A percentile compares a stretch with the other conserved stretches of the same genome.
Conservation (phyloP, 2,113 vertebrate species). For the Okapia johnstoni region DNA sequence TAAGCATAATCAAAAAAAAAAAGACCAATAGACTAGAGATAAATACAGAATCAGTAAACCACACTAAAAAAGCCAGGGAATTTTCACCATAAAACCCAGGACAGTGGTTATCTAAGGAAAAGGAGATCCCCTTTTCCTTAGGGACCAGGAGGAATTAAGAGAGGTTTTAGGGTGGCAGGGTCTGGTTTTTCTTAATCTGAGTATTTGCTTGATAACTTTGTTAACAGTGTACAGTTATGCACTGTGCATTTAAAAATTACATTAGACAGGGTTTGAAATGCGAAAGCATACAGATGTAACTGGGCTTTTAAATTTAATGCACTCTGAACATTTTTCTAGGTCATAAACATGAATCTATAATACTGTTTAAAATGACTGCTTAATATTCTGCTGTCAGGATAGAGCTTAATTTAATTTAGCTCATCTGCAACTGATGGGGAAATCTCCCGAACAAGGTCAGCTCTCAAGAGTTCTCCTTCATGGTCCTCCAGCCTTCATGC, state of each 20-base stretch:
- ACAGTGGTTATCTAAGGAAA: neutral
- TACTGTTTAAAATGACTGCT: neutral
- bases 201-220: too few relatives aligned
- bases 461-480: neutral
- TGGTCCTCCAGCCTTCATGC: neutral
- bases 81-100: neutral
- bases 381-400: neutral
- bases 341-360: fast-evolving
- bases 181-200: neutral
- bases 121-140: neutral
- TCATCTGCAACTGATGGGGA: neutral
- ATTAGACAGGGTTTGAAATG: fast-evolving
- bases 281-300: too few relatives aligned
- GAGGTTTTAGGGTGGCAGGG: neutral
- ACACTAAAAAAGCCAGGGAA: neutral
- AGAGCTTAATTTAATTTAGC: neutral
- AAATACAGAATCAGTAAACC: neutral
- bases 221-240: neutral
- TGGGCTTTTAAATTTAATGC: neutral
- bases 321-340: neutral
- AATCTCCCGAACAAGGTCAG: neutral
- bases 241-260: neutral
- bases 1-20: fast-evolving
- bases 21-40: neutral
- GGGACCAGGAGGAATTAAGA: neutral